Evolutionary conservation across 2,797 vertebrate genomes (phyloP), one percentile per base, ranked within the genome.

Genomic region (Anomalospiza imberbis): DNA sequence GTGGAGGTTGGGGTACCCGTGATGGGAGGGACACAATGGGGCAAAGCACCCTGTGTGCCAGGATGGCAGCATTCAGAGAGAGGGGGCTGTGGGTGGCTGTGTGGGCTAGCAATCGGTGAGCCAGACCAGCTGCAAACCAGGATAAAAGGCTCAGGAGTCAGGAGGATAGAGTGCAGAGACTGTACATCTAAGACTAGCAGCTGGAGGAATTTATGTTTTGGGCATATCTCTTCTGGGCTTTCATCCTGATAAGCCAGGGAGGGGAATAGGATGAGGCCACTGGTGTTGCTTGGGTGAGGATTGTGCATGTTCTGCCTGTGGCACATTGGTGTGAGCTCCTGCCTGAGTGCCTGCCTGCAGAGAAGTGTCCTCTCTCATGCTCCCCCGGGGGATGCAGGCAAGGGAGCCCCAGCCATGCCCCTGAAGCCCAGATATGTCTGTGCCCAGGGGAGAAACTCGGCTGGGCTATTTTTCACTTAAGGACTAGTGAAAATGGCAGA

Each of bases 341-440:
- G 2, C 7, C 40, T 10, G 17, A 7, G 9, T 21, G 26, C 25
- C 70, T n/a, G 42, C 44, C 63, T 47, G 55, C 55, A 44, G 58
- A 54, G n/a, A 34, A 47, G 7, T 9, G 36, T 25, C 11, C 13
- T 38, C 20, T 72, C 29, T 42, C 54, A 8, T 44, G 25, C 8
- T 13, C 1, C 26, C 17, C 13, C 8, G 13, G 48, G 28, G 12
- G 4, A 22, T 18, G 29, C 48, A 38, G 73, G 21, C n/a, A 28
- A 28, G n/a, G 47, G 53, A 81, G 42, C 29, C 42, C 50, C 7
- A 1, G 16, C 54, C 16, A 1, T 1, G 24, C 7, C 31, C 31
- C 40, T 22, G 53, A 28, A 80, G 29, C 26, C 18, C 48, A 20
- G 26, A 2, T 0, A 0, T 0, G 6, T 13, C 70, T 13, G 13